phyloP scores from a whole-genome alignment of 2,113 vertebrate genomes.

The Fregata magnificens region DNA sequence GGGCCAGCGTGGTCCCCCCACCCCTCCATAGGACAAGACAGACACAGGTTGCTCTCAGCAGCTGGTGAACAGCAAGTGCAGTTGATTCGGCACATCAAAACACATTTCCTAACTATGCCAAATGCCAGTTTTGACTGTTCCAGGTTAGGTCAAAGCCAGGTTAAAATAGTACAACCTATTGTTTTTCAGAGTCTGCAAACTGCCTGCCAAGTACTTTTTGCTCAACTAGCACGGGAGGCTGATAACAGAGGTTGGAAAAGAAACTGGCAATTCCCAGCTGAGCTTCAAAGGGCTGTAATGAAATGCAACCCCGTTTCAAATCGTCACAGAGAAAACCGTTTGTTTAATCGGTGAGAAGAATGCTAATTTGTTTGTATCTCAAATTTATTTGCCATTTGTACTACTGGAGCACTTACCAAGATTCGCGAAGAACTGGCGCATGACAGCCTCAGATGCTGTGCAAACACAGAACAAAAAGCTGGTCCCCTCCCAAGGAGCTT shows the following conservation, averaged over 20 bases:
- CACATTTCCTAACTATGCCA: neutral
- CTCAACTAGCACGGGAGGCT: neutral
- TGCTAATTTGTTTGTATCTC: constrained; percentile 14
- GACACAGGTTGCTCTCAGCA: neutral
- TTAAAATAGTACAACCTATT: constrained; percentile 49
- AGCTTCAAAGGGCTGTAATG: constrained; percentile 10
- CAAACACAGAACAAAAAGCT: constrained; percentile 12
- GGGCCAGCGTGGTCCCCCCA: neutral
- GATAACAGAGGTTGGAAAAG: constrained; percentile 13
- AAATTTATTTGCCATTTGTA: constrained; percentile 21
- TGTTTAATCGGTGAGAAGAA: neutral
- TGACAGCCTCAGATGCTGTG: neutral
- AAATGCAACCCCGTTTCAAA: neutral
- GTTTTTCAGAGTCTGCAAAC: constrained; percentile 17
- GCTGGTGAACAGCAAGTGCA: neutral
- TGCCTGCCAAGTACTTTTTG: constrained; percentile 31
- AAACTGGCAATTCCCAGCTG: neutral
- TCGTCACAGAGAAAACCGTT: neutral
- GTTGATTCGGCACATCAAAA: neutral
- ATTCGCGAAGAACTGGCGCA: neutral
- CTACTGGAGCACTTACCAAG: neutral
- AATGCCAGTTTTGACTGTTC: neutral
- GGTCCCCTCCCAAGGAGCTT: neutral
- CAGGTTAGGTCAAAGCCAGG: constrained; percentile 42
- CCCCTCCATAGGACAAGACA: neutral